Base-by-base conservation (phyloP, 2,797 vertebrate genomes). In the Menidia menidia region DNA sequence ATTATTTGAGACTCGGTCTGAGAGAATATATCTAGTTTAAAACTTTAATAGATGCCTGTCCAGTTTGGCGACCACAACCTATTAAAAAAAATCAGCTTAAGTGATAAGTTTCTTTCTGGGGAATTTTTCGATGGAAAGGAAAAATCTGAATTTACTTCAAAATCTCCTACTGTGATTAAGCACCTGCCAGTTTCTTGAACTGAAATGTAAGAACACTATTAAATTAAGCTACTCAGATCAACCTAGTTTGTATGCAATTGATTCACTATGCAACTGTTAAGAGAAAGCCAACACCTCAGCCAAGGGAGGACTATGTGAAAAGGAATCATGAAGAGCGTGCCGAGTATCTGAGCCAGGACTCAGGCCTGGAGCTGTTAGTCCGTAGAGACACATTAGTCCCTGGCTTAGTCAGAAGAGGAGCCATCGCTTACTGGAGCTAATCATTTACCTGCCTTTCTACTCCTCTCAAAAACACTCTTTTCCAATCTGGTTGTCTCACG, bases 351-450 rank as follows among this genome's bases (percentile, higher is more conserved):
- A 74, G 76, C 73, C 78, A 78, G 69, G 62, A 80, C 71, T 72
- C 30, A 1, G 70, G 74, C 69, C 75, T 63, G 65, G 56, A 80
- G 66, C 52, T 69, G 61, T 74, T 42, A 16, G 78, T 78, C 89
- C 74, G 39, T 4, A 32, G 86, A 87, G 88, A 76, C 80, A 67
- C 63, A 86, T 92, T 80, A 75, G 82, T 88, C 54, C 62, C 73
- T 68, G 66, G 71, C 81, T 44, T 54, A 69, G 81, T 81, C 68
- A 78, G 80, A 52, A 35, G 72, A 73, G 68, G 72, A 78, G 75
- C 31, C 7, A 81, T 87, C 74, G 60, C 72, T 89, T 83, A 81
- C 63, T 62, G 68, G 64, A 82, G 58, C 71, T 71, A 77, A 82
- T 87, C 77, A 83, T 60, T 87, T 68, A 83, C 73, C 70, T 47